Evolutionary conservation across 2,888 invertebrate species (phyloP), one percentile per base, ranked within the genome.

Genomic region (Plutella xylostella): DNA sequence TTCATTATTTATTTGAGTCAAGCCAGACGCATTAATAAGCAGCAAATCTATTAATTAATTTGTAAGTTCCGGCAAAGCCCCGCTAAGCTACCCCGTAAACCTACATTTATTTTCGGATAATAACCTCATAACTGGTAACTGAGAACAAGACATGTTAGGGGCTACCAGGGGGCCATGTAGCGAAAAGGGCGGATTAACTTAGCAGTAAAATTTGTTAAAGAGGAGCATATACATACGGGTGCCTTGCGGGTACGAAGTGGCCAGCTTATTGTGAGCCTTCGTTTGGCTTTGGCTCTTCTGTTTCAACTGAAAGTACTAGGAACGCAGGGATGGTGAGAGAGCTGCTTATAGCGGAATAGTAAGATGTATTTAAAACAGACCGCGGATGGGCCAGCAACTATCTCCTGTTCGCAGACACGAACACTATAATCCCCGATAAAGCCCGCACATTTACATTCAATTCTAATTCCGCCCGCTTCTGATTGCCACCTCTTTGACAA

Each of bases 381-480:
- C 63, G 61, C 61, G 72, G 72, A 70, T 65, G 64, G 71, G 57
- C 63, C 60, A 60, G 64, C 72, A 82, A 83, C 83, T 83, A 83
- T 83, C 83, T 83, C 70, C 66, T 62, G 65, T 60, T 73, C 66
- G 72, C 83, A 83, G 82, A 76, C 69, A 64, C 76, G 78, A 75
- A 74, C 79, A 85, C 85, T 84, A 85, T 85, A 84, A 85, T 85
- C 84, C 83, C 73, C 77, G 85, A 85, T 85, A 85, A 85, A 82
- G 80, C 85, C 85, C 85, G 85, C 85, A 85, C 85, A 85, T 85
- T 85, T 85, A 85, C 85, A 85, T 85, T 83, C 82, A 83, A 83
- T 83, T 82, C 82, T 80, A 80, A 83, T 83, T 82, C 68, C 63
- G 69, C 76, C 76, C 61, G 57, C 55, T 58, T 57, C 69, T 79